phyloP scores from a whole-genome alignment of 2,113 vertebrate species.

The Notothenia rossii region DNA sequence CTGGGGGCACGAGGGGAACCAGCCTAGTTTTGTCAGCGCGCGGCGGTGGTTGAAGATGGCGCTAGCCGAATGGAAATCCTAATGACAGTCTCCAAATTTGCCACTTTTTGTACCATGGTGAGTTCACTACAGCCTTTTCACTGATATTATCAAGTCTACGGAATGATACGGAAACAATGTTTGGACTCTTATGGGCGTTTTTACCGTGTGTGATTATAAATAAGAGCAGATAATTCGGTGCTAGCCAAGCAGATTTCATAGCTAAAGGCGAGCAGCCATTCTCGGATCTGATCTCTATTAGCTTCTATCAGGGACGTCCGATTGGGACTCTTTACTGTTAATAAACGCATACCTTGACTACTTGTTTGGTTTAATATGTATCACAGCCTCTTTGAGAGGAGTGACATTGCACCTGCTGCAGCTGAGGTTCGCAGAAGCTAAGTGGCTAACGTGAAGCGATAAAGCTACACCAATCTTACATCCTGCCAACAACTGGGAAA shows the following conservation, averaged over 20 bases:
- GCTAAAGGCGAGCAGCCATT: constrained; percentile 65
- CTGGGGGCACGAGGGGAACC: constrained; percentile 57
- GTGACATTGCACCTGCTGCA: constrained; percentile 74
- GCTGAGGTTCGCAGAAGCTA: constrained; percentile 56
- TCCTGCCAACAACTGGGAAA: constrained; percentile 40
- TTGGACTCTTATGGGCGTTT: neutral
- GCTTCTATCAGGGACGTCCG: neutral
- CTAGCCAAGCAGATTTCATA: constrained; percentile 74
- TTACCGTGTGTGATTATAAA: constrained; percentile 9
- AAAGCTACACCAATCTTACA: constrained; percentile 57
- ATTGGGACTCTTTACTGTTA: neutral
- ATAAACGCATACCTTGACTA: neutral
- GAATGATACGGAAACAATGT: neutral
- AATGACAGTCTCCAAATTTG: constrained; percentile 99
- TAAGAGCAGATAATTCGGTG: constrained; percentile 46
- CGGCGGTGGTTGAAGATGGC: constrained; percentile 94
- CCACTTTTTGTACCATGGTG: constrained; percentile 99
- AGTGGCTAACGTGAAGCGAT: constrained; percentile 57
- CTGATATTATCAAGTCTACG: neutral
- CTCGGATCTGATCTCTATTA: neutral
- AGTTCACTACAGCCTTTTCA: constrained; percentile 63
- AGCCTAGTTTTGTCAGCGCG: constrained; percentile 79
- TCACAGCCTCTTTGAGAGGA: neutral
- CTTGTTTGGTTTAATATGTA: neutral
- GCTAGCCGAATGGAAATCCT: constrained; percentile 98